phyloP scores from a whole-genome alignment of 2,113 vertebrate genomes.

The Poeciliopsis prolifica region DNA sequence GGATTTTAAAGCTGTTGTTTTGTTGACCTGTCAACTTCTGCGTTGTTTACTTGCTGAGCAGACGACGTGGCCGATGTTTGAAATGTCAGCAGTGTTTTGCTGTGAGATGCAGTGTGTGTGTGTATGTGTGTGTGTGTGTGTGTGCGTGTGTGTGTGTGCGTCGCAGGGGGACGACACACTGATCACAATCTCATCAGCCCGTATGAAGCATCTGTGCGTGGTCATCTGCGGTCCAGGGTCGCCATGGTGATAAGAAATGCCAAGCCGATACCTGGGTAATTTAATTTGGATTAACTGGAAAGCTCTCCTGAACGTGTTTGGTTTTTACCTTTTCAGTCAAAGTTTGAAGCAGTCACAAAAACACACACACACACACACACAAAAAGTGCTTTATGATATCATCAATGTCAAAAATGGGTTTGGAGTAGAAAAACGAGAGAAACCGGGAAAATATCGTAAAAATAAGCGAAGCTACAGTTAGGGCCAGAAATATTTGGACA shows the following conservation, averaged over 20 bases:
- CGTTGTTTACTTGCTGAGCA: neutral
- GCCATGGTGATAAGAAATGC: slow-evolving; percentile 15
- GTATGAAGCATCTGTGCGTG: neutral
- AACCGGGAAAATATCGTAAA: neutral
- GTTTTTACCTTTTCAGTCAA: neutral
- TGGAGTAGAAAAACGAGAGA: neutral
- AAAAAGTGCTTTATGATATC: too few relatives aligned
- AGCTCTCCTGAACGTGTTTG: neutral
- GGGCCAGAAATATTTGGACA: too few relatives aligned
- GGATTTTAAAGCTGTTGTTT: neutral
- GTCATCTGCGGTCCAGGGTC: slow-evolving; percentile 6
- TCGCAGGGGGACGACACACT: neutral
- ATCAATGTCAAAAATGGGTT: too few relatives aligned
- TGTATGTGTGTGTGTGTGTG: too few relatives aligned
- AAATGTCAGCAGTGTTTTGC: neutral
- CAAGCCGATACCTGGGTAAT: neutral
- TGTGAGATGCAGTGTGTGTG: too few relatives aligned
- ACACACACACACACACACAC: neutral
- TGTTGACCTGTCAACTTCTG: neutral
- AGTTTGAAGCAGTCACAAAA: neutral
- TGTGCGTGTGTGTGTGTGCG: too few relatives aligned
- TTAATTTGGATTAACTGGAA: neutral
- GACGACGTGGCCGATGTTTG: neutral
- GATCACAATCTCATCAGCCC: neutral
- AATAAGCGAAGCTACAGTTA: too few relatives aligned